Base-by-base conservation (phyloP, 1,140 invertebrate species). In the Hylaeus volcanicus region DNA sequence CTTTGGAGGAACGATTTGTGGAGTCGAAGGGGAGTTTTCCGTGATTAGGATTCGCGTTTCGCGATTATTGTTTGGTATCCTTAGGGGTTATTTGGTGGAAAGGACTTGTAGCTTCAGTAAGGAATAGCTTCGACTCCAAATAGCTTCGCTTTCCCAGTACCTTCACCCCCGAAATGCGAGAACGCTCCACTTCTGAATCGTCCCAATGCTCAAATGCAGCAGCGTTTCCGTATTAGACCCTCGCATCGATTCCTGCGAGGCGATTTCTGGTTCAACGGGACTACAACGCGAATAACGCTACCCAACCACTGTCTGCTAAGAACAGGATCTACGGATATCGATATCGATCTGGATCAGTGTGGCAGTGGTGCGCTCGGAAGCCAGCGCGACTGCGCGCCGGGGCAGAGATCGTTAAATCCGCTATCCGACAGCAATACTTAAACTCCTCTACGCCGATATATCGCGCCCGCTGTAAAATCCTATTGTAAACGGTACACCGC, bases 291-390 rank as follows among this genome's bases (percentile, higher is more conserved):
- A 60, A 58, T 55, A 72, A 72, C 61, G 74, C 63, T 26, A 26
- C 41, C 12, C 43, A 53, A 43, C 53, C 75, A 68, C 12, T n/a
- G 68, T 56, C 55, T 14, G 72, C 79, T 73, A 79, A 83, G 58
- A 86, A 86, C 78, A 86, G 78, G 86, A 88, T 88, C 83, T 88
- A 83, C 72, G 56, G 75, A 88, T 86, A 88, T 88, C 71, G 76
- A 84, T 88, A 88, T 88, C 86, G 86, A 88, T 88, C 86, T 88
- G 83, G 86, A 88, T 87, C 74, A 88, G 86, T 88, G 80, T 87
- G 86, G 86, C 86, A 88, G 77, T 87, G 82, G 85, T 87, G 74
- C 86, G 76, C 81, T 66, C 37, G 70, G 71, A 74, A 77, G 74
- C 74, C 68, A 63, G 56, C 69, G 51, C 63, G 51, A 71, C 71